A percentile compares a stretch with the other conserved stretches of the same genome.
phyloP scores from a whole-genome alignment of 2,888 invertebrate genomes.

The Erpobdella octoculata region DNA sequence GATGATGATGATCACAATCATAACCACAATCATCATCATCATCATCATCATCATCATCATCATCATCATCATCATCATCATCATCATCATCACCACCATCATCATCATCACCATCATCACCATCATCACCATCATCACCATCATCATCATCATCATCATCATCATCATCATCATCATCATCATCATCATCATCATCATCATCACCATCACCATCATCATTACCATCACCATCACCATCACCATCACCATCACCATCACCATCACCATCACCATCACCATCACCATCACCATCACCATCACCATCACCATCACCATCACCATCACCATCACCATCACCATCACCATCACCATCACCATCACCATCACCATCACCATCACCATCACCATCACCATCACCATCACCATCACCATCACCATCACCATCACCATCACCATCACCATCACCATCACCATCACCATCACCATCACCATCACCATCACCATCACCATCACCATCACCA shows the following conservation, averaged over 20 bases:
- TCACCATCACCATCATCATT: background rate
- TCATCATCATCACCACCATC: background rate
- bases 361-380: background rate
- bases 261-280: background rate
- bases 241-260: background rate
- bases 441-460: background rate
- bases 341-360: background rate
- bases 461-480: too few relatives aligned
- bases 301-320: constrained; percentile 6
- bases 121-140: background rate
- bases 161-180: background rate
- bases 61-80: constrained; percentile 4
- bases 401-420: background rate
- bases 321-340: constrained; percentile 2
- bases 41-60: background rate
- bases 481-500: background rate
- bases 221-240: background rate
- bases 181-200: background rate
- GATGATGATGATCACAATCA: background rate
- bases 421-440: background rate
- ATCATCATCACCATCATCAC: background rate
- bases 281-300: background rate
- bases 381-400: background rate
- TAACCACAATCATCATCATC: background rate
- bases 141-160: background rate